These are phyloP conservation scores for Anodontia alba DNA, from an alignment of 2,888 invertebrate species.

Conservation along the genomic window DNA sequence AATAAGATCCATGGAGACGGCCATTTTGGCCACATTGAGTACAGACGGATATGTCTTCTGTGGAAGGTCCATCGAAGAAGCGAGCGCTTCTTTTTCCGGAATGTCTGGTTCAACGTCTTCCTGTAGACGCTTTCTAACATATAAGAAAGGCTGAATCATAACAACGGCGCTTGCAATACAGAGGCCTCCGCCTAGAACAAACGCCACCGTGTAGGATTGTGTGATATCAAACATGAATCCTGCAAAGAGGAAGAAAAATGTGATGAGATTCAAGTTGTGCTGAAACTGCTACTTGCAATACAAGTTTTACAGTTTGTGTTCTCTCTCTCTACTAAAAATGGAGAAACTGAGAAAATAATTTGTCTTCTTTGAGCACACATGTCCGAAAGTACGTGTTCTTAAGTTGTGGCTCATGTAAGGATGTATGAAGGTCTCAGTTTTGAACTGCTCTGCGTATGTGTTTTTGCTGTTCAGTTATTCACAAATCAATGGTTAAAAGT, in stretches of 20 bases:
- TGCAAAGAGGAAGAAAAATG: slow-evolving; percentile 25
- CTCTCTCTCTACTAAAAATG: no score
- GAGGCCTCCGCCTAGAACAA: slow-evolving; percentile 56
- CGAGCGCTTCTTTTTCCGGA: slow-evolving; percentile 39
- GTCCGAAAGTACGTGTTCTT: no score
- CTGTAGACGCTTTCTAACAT: slow-evolving; percentile 39
- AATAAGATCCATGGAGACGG: slow-evolving; percentile 50
- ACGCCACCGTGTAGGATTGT: slow-evolving; percentile 54
- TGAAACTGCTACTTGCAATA: no score
- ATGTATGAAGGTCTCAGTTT: no score
- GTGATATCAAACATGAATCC: slow-evolving; percentile 65
- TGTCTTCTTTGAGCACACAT: no score
- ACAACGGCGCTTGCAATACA: slow-evolving; percentile 51
- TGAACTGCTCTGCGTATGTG: no score
- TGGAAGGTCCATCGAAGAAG: slow-evolving; percentile 38
- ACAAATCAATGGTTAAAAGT: no score
- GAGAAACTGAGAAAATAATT: no score
- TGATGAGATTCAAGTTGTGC: background rate
- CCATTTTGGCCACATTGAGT: slow-evolving; percentile 42
- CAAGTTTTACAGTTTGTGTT: no score
- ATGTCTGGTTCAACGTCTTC: slow-evolving; percentile 24
- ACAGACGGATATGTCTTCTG: slow-evolving; percentile 32
- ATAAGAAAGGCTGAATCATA: slow-evolving; percentile 59
- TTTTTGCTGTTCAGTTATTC: no score
- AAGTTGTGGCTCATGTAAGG: no score